Base-by-base conservation (phyloP, 2,113 vertebrate genomes). In the Eptesicus fuscus region DNA sequence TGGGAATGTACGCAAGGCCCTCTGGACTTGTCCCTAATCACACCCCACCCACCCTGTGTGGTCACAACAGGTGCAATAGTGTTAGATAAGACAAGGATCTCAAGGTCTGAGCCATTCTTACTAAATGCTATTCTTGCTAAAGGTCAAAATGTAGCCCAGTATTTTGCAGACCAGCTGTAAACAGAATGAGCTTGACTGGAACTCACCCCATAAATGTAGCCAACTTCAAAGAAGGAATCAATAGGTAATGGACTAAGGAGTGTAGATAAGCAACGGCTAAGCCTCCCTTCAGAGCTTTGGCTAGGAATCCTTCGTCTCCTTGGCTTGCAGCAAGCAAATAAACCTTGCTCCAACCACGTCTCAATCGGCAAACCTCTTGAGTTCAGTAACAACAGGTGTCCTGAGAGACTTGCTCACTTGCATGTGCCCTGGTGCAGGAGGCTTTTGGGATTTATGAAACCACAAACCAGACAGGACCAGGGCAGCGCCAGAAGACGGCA, bases 381-480 rank as follows among this genome's bases (percentile, higher is more conserved):
- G 17, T 69, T 35, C 65, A 69, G 32, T 35, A 20, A 35, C 32
- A 69, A 18, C n/a, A 76, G 74, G 40, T 23, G 13, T 82, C 80
- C 51, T 0, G 1, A 18, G 42, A 49, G 28, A 9, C 59, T 88
- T n/a, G 79, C 97, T 98, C 73, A 98, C 97, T 96, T 76, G 59
- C 0, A 5, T 97, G 97, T 7, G 76, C 92, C 0, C 9, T 73
- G 93, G 56, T 61, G 86, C 96, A 97, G 70, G 97, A 77, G 88
- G 74, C 35, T 80, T 4, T 90, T 28, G 56, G 65, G 40, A 63
- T 59, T 84, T 83, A 97, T 97, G 96, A 89, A 98, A 96, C 25
- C 59, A 83, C 94, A 97, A 67, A 85, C 53, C 84, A 80, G 53
- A 63, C 10, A 20, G 53, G 69, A 90, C 28, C 70, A 88, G 0